These are phyloP conservation scores for Ursus arctos DNA, from an alignment of 2,113 vertebrate species.

Conservation along the genomic window DNA sequence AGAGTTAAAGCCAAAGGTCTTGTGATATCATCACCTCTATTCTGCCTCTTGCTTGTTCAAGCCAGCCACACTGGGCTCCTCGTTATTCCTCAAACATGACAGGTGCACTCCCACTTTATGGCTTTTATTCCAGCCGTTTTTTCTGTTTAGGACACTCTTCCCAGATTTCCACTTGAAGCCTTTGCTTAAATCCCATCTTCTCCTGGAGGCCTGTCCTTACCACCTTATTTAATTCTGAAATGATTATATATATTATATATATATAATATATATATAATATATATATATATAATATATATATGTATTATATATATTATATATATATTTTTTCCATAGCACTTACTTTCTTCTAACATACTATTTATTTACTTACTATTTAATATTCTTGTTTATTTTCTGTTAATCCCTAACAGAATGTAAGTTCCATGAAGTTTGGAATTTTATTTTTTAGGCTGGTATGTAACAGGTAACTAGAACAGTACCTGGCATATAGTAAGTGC, in stretches of 20 bases:
- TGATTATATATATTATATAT: neutral
- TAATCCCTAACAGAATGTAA: neutral
- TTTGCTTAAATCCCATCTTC: neutral
- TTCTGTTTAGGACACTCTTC: neutral
- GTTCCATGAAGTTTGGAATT: neutral
- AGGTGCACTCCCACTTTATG: neutral
- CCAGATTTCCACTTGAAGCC: neutral
- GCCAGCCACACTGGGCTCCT: neutral
- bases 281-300: no score
- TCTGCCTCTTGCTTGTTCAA: neutral
- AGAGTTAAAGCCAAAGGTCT: neutral
- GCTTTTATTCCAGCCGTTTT: neutral
- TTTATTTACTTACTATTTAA: constrained; percentile 18
- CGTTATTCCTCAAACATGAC: neutral
- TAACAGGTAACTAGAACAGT: neutral
- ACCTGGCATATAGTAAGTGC: neutral
- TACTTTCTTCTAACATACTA: neutral
- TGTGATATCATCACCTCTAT: neutral
- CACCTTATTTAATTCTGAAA: neutral
- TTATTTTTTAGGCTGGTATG: neutral
- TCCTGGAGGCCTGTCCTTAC: neutral
- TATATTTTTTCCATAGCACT: neutral
- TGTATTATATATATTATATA: no score
- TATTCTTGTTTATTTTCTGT: constrained; percentile 19
- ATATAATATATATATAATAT: no score